Base-by-base conservation (phyloP, 2,797 vertebrate species). In the Tarsius wallacei region DNA sequence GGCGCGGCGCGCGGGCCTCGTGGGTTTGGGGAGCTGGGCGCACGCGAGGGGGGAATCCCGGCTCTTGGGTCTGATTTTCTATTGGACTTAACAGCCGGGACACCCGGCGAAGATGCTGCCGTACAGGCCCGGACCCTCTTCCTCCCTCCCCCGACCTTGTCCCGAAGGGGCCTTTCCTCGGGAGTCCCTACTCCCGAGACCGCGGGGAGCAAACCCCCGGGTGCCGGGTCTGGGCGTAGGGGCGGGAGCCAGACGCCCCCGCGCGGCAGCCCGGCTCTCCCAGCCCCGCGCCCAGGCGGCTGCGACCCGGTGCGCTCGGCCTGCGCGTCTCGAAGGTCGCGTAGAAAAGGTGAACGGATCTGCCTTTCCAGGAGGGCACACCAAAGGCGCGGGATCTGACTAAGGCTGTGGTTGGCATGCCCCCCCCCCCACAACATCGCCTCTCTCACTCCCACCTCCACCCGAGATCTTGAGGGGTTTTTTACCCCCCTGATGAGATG, bases 141-240 rank as follows among this genome's bases (percentile, higher is more conserved):
- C 10, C 0, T 24, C 36, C 68, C 36, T 24, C 33, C 28, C 26
- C 11, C 16, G 73, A 7, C 33, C 4, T 0, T 0, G 2, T 7
- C 10, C 0, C 8, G 3, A 42, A 51, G 19, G 51, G 26, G 31
- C 19, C 57, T 88, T 51, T 42, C 15, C 11, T 11, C 4, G 0
- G 12, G 68, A 31, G 55, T 42, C 31, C 0, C 21, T 17, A 11
- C 16, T 22, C 22, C 22, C 12, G 0, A 28, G 12, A 49, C 31
- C 0, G 1, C 5, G 0, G 19, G 1, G 42, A 36, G 31, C 28
- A 14, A 47, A 42, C 7, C 19, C 19, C n/a, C 2, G 11, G 42
- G 73, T 6, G 16, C 8, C 70, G 36, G 5, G 47, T 26, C 24
- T 10, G 21, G 64, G 14, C 0, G 17, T 0, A 0, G n/a, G 47